phyloP scores from a whole-genome alignment of 2,888 invertebrate genomes.

The Clivina fossor region DNA sequence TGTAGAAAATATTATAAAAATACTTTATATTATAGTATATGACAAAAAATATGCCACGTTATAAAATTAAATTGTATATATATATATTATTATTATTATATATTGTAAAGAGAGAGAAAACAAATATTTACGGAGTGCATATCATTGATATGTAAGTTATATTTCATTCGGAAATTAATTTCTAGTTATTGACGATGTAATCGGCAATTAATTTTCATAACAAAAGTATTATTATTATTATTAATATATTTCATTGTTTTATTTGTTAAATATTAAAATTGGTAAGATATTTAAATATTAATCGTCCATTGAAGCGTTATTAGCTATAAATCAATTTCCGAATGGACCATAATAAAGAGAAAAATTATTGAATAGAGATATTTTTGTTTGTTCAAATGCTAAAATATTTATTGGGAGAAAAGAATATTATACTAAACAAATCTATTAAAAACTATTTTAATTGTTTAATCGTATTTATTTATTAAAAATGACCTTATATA shows the following conservation, averaged over 20 bases:
- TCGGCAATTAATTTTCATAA: too few relatives aligned
- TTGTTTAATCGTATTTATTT: slow-evolving; percentile 12
- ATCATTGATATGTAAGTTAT: slow-evolving; percentile 23
- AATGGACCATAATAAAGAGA: too few relatives aligned
- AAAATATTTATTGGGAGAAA: slow-evolving; percentile 30
- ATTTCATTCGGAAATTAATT: too few relatives aligned
- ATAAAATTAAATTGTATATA: slow-evolving; percentile 22
- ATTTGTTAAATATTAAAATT: too few relatives aligned
- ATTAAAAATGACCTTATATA: background rate
- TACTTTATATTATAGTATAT: slow-evolving; percentile 8
- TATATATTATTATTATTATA: slow-evolving; percentile 13
- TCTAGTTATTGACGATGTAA: too few relatives aligned
- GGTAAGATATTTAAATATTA: too few relatives aligned
- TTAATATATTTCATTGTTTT: too few relatives aligned
- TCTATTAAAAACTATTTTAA: slow-evolving; percentile 28
- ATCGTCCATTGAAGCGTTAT: too few relatives aligned
- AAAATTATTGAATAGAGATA: slow-evolving; percentile 26
- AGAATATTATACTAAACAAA: slow-evolving; percentile 27
- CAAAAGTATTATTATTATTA: too few relatives aligned
- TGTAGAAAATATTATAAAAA: slow-evolving; percentile 21
- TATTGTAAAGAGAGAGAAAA: too few relatives aligned
- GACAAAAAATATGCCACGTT: slow-evolving; percentile 21
- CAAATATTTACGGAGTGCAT: slow-evolving; percentile 21
- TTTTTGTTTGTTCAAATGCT: slow-evolving; percentile 30
- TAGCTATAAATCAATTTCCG: too few relatives aligned